Percentiles rank a stretch among this genome's conserved stretches.
phyloP scores from a whole-genome alignment of 2,113 vertebrate genomes.

The Panthera tigris region DNA sequence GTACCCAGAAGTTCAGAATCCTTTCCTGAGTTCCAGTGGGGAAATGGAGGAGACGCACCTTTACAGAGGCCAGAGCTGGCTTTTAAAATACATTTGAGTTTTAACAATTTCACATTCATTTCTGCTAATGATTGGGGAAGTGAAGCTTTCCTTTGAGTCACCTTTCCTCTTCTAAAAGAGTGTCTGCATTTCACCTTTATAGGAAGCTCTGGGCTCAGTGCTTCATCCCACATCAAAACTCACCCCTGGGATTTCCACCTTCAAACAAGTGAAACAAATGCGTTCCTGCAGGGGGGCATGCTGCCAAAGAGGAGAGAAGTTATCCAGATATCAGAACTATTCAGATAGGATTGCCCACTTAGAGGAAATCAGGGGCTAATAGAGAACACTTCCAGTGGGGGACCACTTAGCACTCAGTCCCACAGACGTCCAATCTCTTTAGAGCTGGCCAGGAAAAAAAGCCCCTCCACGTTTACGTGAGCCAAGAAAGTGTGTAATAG shows the following conservation, averaged over 20 bases:
- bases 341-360: constrained; percentile 18
- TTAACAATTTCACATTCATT: constrained; percentile 69
- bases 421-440: constrained; percentile 51
- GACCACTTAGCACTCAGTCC: constrained; percentile 23
- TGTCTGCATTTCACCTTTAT: constrained; percentile 44
- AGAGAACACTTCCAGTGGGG: constrained; percentile 43
- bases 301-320: constrained; percentile 46
- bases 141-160: constrained; percentile 51
- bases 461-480: constrained; percentile 20
- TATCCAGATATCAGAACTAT: constrained; percentile 29
- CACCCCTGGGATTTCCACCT: constrained; percentile 59
- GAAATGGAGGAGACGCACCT: neutral
- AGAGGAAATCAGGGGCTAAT: constrained; percentile 38
- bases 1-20: neutral
- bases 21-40: neutral
- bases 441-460: constrained; percentile 3
- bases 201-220: constrained; percentile 4
- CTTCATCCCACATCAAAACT: constrained; percentile 74
- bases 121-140: constrained; percentile 70
- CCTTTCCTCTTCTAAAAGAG: constrained; percentile 48
- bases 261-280: constrained; percentile 71
- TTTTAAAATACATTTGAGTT: constrained; percentile 53
- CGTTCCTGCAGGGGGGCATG: neutral
- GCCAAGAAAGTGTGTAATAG: constrained; percentile 11
- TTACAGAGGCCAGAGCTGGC: neutral